Evolutionary conservation across 2,888 invertebrate genomes (phyloP), one percentile per base, ranked within the genome.

Genomic region (Cephus rjabovi): DNA sequence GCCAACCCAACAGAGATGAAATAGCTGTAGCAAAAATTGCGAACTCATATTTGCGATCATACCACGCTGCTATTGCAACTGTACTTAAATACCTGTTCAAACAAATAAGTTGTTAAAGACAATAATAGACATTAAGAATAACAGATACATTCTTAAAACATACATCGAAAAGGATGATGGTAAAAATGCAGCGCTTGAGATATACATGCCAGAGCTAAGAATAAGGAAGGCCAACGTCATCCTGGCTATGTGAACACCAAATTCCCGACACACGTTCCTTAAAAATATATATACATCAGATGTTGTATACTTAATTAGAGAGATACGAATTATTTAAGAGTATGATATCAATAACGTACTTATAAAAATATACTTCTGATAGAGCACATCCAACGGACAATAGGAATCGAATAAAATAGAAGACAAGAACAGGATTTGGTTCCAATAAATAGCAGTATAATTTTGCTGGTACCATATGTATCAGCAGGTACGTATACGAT

Each of bases 121-220:
- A 71, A 71, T 33, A 71, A 30, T 71, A 34, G 3, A 12, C 15
- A 75, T 34, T 70, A 9, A 15, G 11, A 34, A 6, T 34, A 75
- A 69, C 0, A 23, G 56, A 9, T 56, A 15, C 2, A 23, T 56
- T 56, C 23, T 23, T 56, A 56, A 12, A 70, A 87, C 90, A 87
- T 88, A 93, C 95, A 97, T 96, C 80, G 98, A 96, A 94, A 99
- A 99, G n/a, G 97, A 96, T 6, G 98, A 97, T 0, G 99, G 99
- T 80, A 99, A 92, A 92, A 97, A 96, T 1, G 99, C 97, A 1
- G 97, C 95, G 83, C 95, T 94, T 1, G 97, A 94, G 35, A 97
- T 95, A 92, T 97, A 99, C 96, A 97, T 96, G 75, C 99, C 99
- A 0, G 98, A 95, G 77, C 97, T 96, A 80, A 98, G 95, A 31